Percentiles rank a stretch among this genome's conserved stretches.
These are phyloP conservation scores for Echiichthys vipera DNA, from an alignment of 2,797 vertebrate species.

Conservation along the genomic window DNA sequence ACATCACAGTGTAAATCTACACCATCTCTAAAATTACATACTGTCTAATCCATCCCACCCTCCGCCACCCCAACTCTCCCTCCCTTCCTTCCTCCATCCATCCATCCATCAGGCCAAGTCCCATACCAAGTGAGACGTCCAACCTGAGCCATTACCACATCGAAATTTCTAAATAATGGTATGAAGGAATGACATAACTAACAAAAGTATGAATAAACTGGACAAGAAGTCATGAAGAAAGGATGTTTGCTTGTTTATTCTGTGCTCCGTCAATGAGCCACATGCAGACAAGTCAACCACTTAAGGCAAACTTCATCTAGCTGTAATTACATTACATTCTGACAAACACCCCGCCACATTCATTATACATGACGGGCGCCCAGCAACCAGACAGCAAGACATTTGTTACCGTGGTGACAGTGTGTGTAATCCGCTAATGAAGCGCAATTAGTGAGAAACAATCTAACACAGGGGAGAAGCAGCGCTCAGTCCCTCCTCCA, in stretches of 20 bases:
- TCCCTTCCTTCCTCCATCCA: slow-evolving; percentile 27
- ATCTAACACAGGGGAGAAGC: slow-evolving; percentile 79
- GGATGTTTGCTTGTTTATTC: slow-evolving; percentile 67
- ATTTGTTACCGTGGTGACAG: slow-evolving; percentile 83
- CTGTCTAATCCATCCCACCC: slow-evolving; percentile 73
- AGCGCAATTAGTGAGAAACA: slow-evolving; percentile 82
- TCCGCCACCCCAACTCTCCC: slow-evolving; percentile 19
- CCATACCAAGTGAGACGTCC: slow-evolving; percentile 33
- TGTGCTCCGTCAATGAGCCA: slow-evolving; percentile 63
- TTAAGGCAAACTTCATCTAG: slow-evolving; percentile 84
- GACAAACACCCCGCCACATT: slow-evolving; percentile 83
- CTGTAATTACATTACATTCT: slow-evolving; percentile 85
- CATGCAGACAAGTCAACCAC: slow-evolving; percentile 81
- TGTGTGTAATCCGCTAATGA: slow-evolving; percentile 86
- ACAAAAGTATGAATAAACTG: not conserved
- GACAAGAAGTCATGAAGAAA: slow-evolving; percentile 28
- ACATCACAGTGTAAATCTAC: slow-evolving; percentile 85
- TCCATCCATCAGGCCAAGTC: slow-evolving; percentile 40
- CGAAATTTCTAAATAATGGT: slow-evolving; percentile 27
- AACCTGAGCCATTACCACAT: slow-evolving; percentile 25
- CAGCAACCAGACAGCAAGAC: slow-evolving; percentile 78
- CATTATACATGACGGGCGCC: slow-evolving; percentile 82
- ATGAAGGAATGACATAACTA: slow-evolving; percentile 18
- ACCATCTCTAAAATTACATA: slow-evolving; percentile 86
- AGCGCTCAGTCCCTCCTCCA: slow-evolving; percentile 63